phyloP scores from a whole-genome alignment of 2,888 invertebrate species.

The Athalia cordata region DNA sequence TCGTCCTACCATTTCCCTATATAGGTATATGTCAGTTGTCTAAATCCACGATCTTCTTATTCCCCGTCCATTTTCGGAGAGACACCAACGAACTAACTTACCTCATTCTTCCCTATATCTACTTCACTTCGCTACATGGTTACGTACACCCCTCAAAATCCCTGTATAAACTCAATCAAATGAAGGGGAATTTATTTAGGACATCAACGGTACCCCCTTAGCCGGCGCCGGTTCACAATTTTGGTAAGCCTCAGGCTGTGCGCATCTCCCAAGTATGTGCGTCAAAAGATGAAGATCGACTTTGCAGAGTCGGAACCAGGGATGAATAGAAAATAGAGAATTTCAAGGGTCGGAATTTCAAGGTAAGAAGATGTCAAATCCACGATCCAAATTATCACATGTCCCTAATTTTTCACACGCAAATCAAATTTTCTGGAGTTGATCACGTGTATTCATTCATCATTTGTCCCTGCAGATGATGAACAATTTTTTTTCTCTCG shows the following conservation, averaged over 20 bases:
- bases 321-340: background rate
- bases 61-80: no score
- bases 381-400: no score
- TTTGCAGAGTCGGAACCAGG: background rate
- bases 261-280: no score
- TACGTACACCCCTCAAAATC: background rate
- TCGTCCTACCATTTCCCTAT: background rate
- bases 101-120: background rate
- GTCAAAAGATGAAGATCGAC: no score
- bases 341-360: slow-evolving; percentile 19
- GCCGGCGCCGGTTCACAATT: slow-evolving; percentile 16
- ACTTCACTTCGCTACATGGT: background rate
- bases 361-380: background rate
- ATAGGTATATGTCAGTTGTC: background rate
- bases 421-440: no score
- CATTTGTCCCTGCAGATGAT: no score
- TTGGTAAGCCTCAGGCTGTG: slow-evolving; percentile 15
- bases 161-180: slow-evolving; percentile 48
- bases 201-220: slow-evolving; percentile 40
- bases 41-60: no score
- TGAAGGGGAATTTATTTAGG: slow-evolving; percentile 49
- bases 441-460: no score
- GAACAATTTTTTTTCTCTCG: no score
- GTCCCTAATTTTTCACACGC: no score
- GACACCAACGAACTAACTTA: no score